These are phyloP conservation scores for Salvelinus namaycush DNA, from an alignment of 2,113 vertebrate genomes.

Conservation along the genomic window DNA sequence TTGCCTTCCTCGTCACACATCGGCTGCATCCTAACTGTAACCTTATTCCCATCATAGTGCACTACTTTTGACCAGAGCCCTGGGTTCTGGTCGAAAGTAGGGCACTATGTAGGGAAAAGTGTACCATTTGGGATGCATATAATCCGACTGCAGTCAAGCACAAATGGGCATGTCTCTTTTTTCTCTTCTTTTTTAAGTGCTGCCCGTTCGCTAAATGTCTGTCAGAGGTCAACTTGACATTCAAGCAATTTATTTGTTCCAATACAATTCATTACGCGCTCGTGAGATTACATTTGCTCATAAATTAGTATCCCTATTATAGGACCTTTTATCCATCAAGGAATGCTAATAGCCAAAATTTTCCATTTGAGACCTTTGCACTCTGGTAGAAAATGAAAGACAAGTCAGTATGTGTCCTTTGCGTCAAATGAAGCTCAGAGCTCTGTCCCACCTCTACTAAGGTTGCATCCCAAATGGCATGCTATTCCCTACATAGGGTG, in stretches of 20 bases:
- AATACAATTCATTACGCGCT: slow-evolving; percentile 36
- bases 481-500: too few species aligned
- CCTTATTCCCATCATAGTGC: too few species aligned
- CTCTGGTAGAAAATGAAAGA: slow-evolving; percentile 16
- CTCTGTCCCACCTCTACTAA: slow-evolving; percentile 3
- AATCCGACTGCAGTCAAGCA: slow-evolving; percentile 32
- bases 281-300: slow-evolving; percentile 38
- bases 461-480: too few species aligned
- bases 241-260: slow-evolving; percentile 45
- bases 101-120: too few species aligned
- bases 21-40: too few species aligned
- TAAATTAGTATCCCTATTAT: slow-evolving; percentile 29
- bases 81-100: too few species aligned
- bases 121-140: not conserved
- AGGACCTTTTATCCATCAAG: slow-evolving; percentile 34
- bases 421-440: slow-evolving; percentile 2
- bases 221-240: slow-evolving; percentile 15
- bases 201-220: not conserved
- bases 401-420: slow-evolving; percentile 10
- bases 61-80: too few species aligned
- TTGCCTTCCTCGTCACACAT: slow-evolving; percentile 1
- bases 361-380: slow-evolving; percentile 46
- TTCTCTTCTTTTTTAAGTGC: not conserved
- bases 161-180: slow-evolving; percentile 15
- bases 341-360: slow-evolving; percentile 39